Conservation (phyloP, 2,888 invertebrate genomes). For the Malthinus flaveolus region DNA sequence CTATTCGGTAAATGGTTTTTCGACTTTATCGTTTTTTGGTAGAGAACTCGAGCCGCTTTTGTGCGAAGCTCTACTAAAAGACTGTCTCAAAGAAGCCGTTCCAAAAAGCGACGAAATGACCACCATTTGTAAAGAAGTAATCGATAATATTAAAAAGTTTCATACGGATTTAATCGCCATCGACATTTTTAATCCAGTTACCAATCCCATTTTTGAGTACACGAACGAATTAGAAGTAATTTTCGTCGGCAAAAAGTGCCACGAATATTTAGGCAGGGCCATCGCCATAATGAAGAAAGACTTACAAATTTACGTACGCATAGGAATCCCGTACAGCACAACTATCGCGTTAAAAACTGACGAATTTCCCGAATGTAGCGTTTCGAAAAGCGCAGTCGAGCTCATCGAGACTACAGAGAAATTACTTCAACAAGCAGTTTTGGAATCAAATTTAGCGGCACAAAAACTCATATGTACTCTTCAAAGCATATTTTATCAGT, state of each 20-base stretch:
- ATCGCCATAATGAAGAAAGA: slow-evolving; percentile 77
- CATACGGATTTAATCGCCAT: slow-evolving; percentile 65
- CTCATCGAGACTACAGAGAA: slow-evolving; percentile 65
- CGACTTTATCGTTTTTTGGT: slow-evolving; percentile 61
- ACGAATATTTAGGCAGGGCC: slow-evolving; percentile 70
- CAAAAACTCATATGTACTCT: slow-evolving; percentile 70
- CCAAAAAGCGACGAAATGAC: slow-evolving; percentile 76
- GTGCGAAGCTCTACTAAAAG: slow-evolving; percentile 67
- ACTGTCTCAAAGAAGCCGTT: slow-evolving; percentile 72
- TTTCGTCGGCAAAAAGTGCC: slow-evolving; percentile 77
- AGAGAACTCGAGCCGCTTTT: slow-evolving; percentile 62
- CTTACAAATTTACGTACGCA: slow-evolving; percentile 72
- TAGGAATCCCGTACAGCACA: slow-evolving; percentile 55
- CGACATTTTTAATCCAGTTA: slow-evolving; percentile 62
- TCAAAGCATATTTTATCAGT: slow-evolving; percentile 75
- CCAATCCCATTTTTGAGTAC: slow-evolving; percentile 67
- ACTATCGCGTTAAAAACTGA: slow-evolving; percentile 46
- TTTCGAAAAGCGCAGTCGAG: slow-evolving; percentile 67
- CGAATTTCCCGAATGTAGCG: slow-evolving; percentile 54
- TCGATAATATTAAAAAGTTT: slow-evolving; percentile 66
- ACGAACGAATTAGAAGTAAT: slow-evolving; percentile 73
- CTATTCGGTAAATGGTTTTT: slow-evolving; percentile 50
- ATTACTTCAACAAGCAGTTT: slow-evolving; percentile 68
- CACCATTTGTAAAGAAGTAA: slow-evolving; percentile 64
- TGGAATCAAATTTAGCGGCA: slow-evolving; percentile 64